A percentile compares a stretch with the other conserved stretches of the same genome.
These are phyloP conservation scores for Xylota sylvarum DNA, from an alignment of 2,888 invertebrate species.

Conservation along the genomic window DNA sequence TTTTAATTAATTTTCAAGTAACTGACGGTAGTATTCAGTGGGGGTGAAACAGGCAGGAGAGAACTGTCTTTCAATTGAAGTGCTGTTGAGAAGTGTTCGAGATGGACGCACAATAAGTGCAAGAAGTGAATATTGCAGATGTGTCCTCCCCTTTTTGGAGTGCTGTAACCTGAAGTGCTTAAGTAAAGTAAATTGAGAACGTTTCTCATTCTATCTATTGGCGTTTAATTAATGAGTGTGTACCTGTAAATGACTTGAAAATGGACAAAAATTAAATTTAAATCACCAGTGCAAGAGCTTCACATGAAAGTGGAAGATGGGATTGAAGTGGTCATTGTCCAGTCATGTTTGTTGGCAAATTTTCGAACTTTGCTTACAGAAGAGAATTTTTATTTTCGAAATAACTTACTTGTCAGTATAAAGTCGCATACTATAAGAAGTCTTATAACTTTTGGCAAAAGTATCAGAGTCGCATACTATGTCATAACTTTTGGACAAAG, in stretches of 20 bases:
- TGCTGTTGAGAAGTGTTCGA: constrained; percentile 51
- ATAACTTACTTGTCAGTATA: too few species aligned
- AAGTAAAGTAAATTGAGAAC: constrained; percentile 41
- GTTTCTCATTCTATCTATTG: not conserved
- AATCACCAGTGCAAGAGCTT: not conserved
- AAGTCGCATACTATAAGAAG: too few species aligned
- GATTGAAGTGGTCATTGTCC: not conserved
- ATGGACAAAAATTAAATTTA: constrained; percentile 14
- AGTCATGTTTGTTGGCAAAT: too few species aligned
- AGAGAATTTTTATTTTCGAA: too few species aligned
- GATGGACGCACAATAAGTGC: constrained; percentile 44
- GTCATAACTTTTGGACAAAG: too few species aligned
- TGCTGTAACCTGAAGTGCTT: constrained; percentile 37
- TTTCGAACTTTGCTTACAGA: too few species aligned
- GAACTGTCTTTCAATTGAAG: constrained; percentile 49
- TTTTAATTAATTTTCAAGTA: constrained; percentile 75
- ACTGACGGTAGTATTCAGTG: constrained; percentile 28
- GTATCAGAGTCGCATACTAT: too few species aligned
- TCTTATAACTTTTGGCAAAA: too few species aligned
- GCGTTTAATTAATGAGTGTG: constrained; percentile 27
- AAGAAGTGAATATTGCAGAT: constrained; percentile 16
- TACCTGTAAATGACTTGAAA: constrained; percentile 10
- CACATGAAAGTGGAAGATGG: too few species aligned
- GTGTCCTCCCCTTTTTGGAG: not conserved
- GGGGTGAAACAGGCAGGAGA: not conserved